Base-by-base conservation (phyloP, 1,140 invertebrate genomes). In the Hestina assimilis region DNA sequence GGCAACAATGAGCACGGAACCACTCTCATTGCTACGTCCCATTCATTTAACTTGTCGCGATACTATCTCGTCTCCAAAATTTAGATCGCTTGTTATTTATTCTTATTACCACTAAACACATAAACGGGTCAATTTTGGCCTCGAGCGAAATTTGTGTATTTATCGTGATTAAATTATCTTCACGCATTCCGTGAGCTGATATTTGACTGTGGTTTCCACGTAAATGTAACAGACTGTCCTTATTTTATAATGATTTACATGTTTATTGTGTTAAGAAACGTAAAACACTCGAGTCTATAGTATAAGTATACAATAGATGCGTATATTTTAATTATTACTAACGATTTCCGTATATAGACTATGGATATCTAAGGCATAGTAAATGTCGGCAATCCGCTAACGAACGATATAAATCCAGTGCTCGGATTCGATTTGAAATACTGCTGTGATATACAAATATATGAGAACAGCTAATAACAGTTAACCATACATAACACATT, bases 101-200 rank as follows among this genome's bases (percentile, higher is more conserved):
- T 38, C 47, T 50, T 26, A 53, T 53, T 53, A 33, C 19, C 11
- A 28, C 14, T 33, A 40, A 51, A 51, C 31, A 51, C 47, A 4
- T 53, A 41, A 43, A 53, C 67, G 68, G 63, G 66, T 69, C 68
- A 65, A 69, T 79, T 73, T 76, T 11, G 72, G 59, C 74, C 66
- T 59, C 56, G 29, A 65, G 74, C 73, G 33, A 31, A 52, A 54
- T 69, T 59, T 50, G 46, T 66, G 42, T 79, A 78, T 76, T n/a
- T 81, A 83, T 78, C 69, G 59, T 72, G 60, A 80, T 83, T 79
- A 74, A 83, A 83, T 79, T 80, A 79, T 73, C 70, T 81, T 69
- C 59, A 43, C 63, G 64, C 69, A 59, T 69, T 73, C 72, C 60
- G 65, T 70, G 63, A 65, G 38, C 64, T 75, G 74, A 74, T 68